These are phyloP conservation scores for Xestoiulus laeticollis DNA, from an alignment of 2,888 invertebrate genomes.

Conservation along the genomic window DNA sequence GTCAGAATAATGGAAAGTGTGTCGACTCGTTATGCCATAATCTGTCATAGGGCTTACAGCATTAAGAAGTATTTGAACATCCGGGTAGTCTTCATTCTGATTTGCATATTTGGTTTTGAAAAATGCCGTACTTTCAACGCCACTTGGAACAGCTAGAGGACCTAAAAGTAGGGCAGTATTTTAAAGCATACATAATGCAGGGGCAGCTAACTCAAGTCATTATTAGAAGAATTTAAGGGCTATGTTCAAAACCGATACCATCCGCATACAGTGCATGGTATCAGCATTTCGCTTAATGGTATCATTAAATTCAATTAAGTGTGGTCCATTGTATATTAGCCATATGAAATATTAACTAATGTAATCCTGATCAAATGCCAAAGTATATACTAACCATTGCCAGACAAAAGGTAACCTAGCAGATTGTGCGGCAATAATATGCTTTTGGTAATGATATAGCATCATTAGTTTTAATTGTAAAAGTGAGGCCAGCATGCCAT, in stretches of 20 bases:
- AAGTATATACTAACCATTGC: neutral
- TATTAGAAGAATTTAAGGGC: too few species aligned
- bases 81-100: constrained; percentile 49
- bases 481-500: neutral
- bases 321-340: too few species aligned
- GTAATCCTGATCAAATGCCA: neutral
- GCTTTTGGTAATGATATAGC: neutral
- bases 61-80: constrained; percentile 31
- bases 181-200: too few species aligned
- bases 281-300: too few species aligned
- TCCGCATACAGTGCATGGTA: too few species aligned
- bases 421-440: neutral
- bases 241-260: too few species aligned
- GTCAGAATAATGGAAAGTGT: neutral
- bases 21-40: neutral
- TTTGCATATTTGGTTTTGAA: constrained; percentile 44
- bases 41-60: neutral
- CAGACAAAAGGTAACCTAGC: neutral
- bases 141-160: constrained; percentile 50
- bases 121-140: constrained; percentile 50
- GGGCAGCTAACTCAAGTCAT: too few species aligned
- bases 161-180: neutral
- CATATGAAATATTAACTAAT: neutral
- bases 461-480: constrained; percentile 4
- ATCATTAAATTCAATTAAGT: too few species aligned